These are phyloP conservation scores for Diloba caeruleocephala DNA, from an alignment of 2,888 invertebrate genomes.

Conservation along the genomic window DNA sequence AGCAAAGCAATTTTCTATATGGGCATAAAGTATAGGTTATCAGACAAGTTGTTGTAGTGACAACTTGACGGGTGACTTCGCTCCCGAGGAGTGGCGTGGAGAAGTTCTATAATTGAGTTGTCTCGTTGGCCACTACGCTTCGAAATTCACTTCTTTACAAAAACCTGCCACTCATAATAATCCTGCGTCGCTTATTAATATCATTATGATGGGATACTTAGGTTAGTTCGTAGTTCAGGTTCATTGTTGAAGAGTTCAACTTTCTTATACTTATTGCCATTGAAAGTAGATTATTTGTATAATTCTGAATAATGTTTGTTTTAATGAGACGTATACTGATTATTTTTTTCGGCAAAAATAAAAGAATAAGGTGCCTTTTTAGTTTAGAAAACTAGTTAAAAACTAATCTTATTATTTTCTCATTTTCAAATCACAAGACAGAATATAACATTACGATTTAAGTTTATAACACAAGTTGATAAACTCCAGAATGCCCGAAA, in stretches of 20 bases:
- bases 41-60: conserved; percentile 13
- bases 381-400: not conserved
- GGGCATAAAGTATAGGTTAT: conserved; percentile 43
- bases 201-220: conserved; percentile 6
- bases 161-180: conserved; percentile 9
- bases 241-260: conserved; percentile 24
- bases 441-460: not conserved
- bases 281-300: no score
- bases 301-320: no score
- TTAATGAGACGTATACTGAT: no score
- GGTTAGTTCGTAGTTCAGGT: conserved; percentile 21
- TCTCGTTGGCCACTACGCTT: conserved; percentile 12
- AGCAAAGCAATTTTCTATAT: conserved; percentile 29
- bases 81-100: conserved; percentile 5
- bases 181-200: conserved; percentile 8
- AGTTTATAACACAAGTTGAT: conserved; percentile 1
- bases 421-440: not conserved
- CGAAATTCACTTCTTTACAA: conserved; percentile 10
- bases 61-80: conserved; percentile 13
- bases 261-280: conserved; percentile 21
- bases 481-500: conserved; percentile 2
- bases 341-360: no score
- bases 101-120: conserved; percentile 40
- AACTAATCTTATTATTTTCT: not conserved
- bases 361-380: no score